These are phyloP conservation scores for Sorex fumeus DNA, from an alignment of 2,113 vertebrate genomes.

Conservation along the genomic window DNA sequence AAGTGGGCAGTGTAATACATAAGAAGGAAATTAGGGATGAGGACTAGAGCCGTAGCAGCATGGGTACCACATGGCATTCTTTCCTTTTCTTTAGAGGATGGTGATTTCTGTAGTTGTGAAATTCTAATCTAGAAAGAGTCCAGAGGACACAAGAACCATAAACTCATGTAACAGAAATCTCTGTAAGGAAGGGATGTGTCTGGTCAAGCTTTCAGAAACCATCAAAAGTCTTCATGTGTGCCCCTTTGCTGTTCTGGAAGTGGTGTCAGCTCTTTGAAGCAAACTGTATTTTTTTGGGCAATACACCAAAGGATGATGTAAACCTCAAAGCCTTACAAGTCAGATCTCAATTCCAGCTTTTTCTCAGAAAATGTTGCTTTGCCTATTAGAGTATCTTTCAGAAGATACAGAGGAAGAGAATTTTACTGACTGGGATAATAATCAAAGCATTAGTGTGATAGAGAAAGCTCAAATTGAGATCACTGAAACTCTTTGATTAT, in stretches of 20 bases:
- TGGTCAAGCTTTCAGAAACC: conserved; percentile 81
- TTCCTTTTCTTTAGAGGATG: background rate
- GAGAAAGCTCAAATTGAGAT: conserved; percentile 17
- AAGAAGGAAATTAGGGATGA: background rate
- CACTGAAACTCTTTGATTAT: conserved; percentile 48
- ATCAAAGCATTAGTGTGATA: background rate
- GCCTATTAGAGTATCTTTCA: conserved; percentile 67
- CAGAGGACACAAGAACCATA: conserved; percentile 58
- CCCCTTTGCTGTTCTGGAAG: conserved; percentile 84
- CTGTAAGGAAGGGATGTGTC: conserved; percentile 76
- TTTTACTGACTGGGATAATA: background rate
- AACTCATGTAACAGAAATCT: conserved; percentile 75
- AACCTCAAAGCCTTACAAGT: conserved; percentile 83
- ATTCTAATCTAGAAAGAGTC: conserved; percentile 77
- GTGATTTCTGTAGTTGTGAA: background rate
- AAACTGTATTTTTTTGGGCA: conserved; percentile 88
- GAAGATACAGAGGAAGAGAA: background rate
- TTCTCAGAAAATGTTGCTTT: conserved; percentile 79
- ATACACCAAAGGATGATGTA: conserved; percentile 87
- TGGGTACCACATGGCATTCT: background rate
- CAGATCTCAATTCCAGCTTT: conserved; percentile 78
- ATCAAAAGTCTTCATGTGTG: conserved; percentile 77
- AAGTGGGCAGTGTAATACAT: background rate
- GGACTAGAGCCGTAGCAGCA: background rate
- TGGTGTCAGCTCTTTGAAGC: conserved; percentile 87